Evolutionary conservation across 1,140 invertebrate genomes (phyloP).

Genomic region (Hylaeus anthracinus): DNA sequence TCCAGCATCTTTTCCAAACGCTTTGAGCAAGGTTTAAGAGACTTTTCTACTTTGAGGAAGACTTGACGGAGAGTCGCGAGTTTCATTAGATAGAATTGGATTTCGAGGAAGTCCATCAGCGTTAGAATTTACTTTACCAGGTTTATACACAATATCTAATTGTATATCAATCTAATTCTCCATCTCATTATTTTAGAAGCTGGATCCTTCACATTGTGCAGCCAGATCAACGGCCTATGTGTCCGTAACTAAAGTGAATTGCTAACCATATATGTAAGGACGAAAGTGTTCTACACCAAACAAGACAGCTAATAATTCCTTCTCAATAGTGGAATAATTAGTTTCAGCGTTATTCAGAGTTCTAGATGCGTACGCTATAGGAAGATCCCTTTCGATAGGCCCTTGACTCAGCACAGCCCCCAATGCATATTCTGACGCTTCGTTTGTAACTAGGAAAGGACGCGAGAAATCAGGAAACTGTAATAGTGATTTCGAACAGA

Average conservation of each 20-base stretch:
- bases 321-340: constrained; percentile 15
- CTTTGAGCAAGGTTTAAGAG: not conserved
- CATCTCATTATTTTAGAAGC: not conserved
- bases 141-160: constrained; percentile 10
- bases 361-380: not conserved
- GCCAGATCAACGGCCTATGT: not conserved
- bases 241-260: not conserved
- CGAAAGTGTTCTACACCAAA: not conserved
- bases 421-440: not conserved
- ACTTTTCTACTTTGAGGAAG: not conserved
- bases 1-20: not conserved
- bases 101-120: not conserved
- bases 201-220: not conserved
- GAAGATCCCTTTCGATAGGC: not conserved
- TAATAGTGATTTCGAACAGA: not conserved
- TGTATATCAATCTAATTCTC: too few species aligned
- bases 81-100: not conserved
- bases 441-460: constrained; percentile 14
- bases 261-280: not conserved
- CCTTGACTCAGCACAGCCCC: constrained; percentile 1
- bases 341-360: not conserved
- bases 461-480: not conserved
- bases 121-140: not conserved
- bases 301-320: not conserved
- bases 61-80: too few species aligned